Evolutionary conservation across 1,140 invertebrate genomes (phyloP), one percentile per base, ranked within the genome.

Genomic region (Drosophila pruinosa): DNA sequence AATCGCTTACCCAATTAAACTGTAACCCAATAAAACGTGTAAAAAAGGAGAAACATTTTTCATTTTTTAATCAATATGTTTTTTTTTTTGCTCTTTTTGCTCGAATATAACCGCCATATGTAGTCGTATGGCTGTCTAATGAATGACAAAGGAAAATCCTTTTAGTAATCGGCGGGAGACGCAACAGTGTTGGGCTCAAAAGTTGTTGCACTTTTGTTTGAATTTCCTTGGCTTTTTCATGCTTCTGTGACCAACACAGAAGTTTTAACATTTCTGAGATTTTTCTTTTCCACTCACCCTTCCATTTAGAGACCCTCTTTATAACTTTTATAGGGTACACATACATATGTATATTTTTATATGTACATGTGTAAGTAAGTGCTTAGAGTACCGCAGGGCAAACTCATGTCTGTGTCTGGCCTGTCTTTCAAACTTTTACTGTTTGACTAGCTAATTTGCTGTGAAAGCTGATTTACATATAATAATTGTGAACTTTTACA

Each of bases 381-480:
- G 38, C 74, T 81, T 68, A 53, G 54, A 48, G 70, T 50, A 76
- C 64, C 78, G 43, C 61, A 56, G 64, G 63, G 48, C 47, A 68
- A 78, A 82, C 78, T 82, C 67, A 62, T 47, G 48, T 62, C 50
- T 57, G 52, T 19, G 61, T 59, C 71, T 82, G 36, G 43, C 17
- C 43, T 34, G 54, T 72, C 81, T 78, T 74, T 78, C 67, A 86
- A 86, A 86, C 74, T 86, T 86, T 72, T 63, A 64, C 72, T 72
- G 75, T 78, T 76, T 88, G 83, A 70, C 78, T 88, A 75, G 78
- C 82, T 88, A 88, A 88, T 88, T 88, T 88, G 67, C 82, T 88
- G 82, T 82, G 68, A 88, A 88, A 88, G 73, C 83, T 88, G 74
- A 82, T 88, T 88, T 78, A 78, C 83, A 88, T 82, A 67, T 77